Conservation (phyloP, 2,888 invertebrate species). For the Thymelicus lineola region DNA sequence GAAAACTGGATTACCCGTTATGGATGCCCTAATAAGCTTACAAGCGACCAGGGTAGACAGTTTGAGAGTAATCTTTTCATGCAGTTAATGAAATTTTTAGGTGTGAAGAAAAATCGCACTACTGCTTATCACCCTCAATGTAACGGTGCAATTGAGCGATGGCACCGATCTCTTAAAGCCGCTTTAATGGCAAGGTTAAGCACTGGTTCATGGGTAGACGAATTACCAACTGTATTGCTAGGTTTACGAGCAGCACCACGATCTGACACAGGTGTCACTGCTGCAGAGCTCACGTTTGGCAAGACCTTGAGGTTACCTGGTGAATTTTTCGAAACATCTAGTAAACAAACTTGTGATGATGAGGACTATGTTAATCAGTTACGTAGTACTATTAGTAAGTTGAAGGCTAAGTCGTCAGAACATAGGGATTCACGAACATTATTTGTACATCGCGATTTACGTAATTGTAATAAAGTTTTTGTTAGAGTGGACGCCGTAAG, state of each 20-base stretch:
- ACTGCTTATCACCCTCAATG: conserved; percentile 18
- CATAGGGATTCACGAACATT: conserved; percentile 9
- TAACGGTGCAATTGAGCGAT: conserved; percentile 1
- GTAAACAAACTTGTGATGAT: background rate
- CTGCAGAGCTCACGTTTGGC: background rate
- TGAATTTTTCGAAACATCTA: background rate
- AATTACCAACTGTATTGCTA: no score
- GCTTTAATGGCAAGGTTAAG: no score
- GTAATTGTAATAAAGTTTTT: conserved; percentile 9
- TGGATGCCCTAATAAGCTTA: conserved; percentile 19
- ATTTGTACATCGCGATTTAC: conserved; percentile 14
- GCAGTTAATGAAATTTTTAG: conserved; percentile 4
- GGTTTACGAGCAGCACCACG: background rate
- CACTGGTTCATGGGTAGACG: no score
- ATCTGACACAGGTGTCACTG: background rate
- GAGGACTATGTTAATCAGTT: no score
- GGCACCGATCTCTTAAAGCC: no score
- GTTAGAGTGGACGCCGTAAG: conserved; percentile 11
- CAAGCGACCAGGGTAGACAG: conserved; percentile 22
- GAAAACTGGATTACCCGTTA: conserved; percentile 31
- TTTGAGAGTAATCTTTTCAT: conserved; percentile 12
- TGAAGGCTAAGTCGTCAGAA: background rate
- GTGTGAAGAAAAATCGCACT: conserved; percentile 7
- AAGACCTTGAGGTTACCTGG: background rate
- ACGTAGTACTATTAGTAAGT: no score